Conservation (phyloP, 2,113 vertebrate genomes). For the Noctilio leporinus region DNA sequence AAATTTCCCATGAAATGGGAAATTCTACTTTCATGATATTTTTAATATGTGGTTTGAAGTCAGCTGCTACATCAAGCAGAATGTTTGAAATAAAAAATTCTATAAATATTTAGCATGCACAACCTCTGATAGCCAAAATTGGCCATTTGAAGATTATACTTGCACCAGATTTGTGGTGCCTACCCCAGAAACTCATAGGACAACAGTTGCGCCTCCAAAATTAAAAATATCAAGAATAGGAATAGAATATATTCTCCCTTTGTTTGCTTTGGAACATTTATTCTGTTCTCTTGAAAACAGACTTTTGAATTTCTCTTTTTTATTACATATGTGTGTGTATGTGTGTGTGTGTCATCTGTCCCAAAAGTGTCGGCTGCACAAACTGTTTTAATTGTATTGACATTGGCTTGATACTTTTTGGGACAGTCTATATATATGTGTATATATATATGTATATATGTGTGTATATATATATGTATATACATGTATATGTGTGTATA, state of each 20-base stretch:
- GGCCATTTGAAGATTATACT: neutral
- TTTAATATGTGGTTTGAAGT: neutral
- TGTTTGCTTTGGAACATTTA: neutral
- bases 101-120: slow-evolving; percentile 11
- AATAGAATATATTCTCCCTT: neutral
- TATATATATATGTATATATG: too few species aligned
- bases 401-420: too few species aligned
- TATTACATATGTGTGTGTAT: neutral
- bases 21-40: neutral
- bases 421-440: too few species aligned
- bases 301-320: neutral
- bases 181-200: neutral
- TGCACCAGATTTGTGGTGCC: neutral
- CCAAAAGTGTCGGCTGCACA: too few species aligned
- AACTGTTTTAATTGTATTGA: too few species aligned
- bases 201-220: neutral
- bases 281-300: neutral
- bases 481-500: neutral
- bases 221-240: neutral
- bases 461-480: too few species aligned
- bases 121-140: neutral
- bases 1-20: neutral
- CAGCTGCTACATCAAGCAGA: neutral
- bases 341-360: too few species aligned
- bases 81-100: neutral